A percentile compares a stretch with the other conserved stretches of the same genome.
Conservation (phyloP, 2,113 vertebrate species). For the Trematocara zebra region DNA sequence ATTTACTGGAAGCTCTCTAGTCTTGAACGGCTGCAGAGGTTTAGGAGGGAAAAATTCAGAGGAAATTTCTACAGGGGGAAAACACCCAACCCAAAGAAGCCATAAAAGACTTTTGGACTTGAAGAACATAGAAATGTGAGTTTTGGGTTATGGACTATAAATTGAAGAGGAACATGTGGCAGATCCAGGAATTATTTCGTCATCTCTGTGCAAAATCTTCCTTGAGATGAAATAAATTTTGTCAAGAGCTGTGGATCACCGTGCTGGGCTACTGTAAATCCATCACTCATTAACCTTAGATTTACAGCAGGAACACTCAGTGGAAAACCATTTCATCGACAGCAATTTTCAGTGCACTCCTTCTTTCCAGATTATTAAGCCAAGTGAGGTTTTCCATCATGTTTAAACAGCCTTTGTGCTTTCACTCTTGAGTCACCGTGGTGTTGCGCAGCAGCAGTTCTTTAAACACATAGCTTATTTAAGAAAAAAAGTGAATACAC, state of each 20-base stretch:
- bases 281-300: not conserved
- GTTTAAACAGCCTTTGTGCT: not conserved
- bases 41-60: not conserved
- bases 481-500: not conserved
- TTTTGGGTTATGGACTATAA: constrained; percentile 5
- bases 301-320: not conserved
- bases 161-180: not conserved
- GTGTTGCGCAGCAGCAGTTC: not conserved
- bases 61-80: not conserved
- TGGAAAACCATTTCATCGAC: not conserved
- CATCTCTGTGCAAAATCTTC: constrained; percentile 21
- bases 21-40: not conserved
- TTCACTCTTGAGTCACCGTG: not conserved
- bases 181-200: not conserved
- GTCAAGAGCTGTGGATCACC: not conserved
- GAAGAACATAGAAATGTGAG: constrained; percentile 1
- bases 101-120: not conserved
- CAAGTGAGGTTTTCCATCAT: not conserved
- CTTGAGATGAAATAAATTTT: not conserved
- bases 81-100: not conserved
- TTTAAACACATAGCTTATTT: not conserved
- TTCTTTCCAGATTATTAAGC: not conserved
- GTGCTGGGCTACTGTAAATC: constrained; percentile 14
- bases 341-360: not conserved
- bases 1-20: not conserved